Evolutionary conservation across 2,888 invertebrate genomes (phyloP), one percentile per base, ranked within the genome.

Genomic region (Drosophila sordidapex): DNA sequence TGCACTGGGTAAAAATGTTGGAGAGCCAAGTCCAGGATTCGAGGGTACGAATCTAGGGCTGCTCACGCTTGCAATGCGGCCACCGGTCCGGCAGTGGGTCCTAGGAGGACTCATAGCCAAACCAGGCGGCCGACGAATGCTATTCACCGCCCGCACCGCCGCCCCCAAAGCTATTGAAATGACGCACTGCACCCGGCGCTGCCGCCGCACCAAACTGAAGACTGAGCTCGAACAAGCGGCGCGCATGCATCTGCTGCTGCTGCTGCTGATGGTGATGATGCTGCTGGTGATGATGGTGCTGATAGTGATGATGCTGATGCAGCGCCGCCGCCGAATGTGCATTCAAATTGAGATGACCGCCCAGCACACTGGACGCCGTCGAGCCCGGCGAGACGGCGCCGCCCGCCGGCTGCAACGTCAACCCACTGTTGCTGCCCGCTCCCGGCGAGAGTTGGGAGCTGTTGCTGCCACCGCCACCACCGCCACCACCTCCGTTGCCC

Each of bases 241-340:
- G 92, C 74, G 93, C 92, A 70, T 93, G 93, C 76, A 93, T 79
- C 87, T 93, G 93, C 73, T 93, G 93, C 74, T 93, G 93, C 79
- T 93, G 93, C 89, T 93, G 93, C 83, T 93, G 93, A 68, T 93
- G 93, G 63, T 93, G 93, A 59, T 93, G 93, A 65, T 93, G 93
- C 81, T 93, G 93, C 74, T 92, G 93, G 70, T 92, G 93, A 70
- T 93, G 92, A 51, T 92, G 92, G 60, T 92, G 93, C 78, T 91
- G 93, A 72, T 92, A 92, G 75, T 92, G 84, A 60, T 92, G 91
- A 61, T 93, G 93, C 69, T 92, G 93, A 79, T 93, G 92, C 72
- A 93, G 80, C 63, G 92, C 92, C 38, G 92, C 85, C 70, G 92
- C 92, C 53, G 92, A 85, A 53, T 92, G 92, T 25, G 93, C 92